A percentile compares a stretch with the other conserved stretches of the same genome.
These are phyloP conservation scores for Sorex araneus DNA, from an alignment of 2,113 vertebrate genomes.

Conservation along the genomic window DNA sequence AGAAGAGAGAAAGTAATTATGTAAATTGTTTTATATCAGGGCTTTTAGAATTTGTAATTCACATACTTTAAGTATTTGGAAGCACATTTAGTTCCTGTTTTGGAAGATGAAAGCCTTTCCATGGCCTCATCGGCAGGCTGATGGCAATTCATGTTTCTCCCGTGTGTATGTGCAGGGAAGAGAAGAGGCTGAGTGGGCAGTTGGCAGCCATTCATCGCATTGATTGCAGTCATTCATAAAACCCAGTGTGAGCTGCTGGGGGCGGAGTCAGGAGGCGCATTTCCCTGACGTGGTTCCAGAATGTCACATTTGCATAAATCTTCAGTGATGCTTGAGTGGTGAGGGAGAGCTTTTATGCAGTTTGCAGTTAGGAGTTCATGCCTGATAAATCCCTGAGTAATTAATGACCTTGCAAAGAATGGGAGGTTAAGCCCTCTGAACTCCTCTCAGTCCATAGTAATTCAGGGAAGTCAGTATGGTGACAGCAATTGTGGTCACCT, in stretches of 20 bases:
- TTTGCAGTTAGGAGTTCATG: slow-evolving; percentile 74
- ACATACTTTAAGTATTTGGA: slow-evolving; percentile 84
- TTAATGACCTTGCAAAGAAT: slow-evolving; percentile 68
- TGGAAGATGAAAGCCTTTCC: slow-evolving; percentile 82
- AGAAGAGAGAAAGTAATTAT: slow-evolving; percentile 85
- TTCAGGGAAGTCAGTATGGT: slow-evolving; percentile 48
- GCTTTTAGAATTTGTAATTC: slow-evolving; percentile 87
- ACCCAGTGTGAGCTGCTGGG: slow-evolving; percentile 78
- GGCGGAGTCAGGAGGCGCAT: slow-evolving; percentile 85
- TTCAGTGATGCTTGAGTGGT: slow-evolving; percentile 78
- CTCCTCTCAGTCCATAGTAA: neutral
- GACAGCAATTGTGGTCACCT: neutral
- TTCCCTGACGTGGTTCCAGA: slow-evolving; percentile 81
- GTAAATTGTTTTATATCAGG: slow-evolving; percentile 83
- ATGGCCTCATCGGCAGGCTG: slow-evolving; percentile 86
- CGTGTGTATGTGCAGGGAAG: slow-evolving; percentile 82
- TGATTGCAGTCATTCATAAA: slow-evolving; percentile 92
- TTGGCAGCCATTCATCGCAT: slow-evolving; percentile 89
- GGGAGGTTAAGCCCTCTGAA: slow-evolving; percentile 62
- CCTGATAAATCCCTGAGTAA: slow-evolving; percentile 81
- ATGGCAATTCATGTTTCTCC: slow-evolving; percentile 83
- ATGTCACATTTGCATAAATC: slow-evolving; percentile 86
- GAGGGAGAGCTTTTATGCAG: slow-evolving; percentile 73
- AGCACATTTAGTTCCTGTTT: slow-evolving; percentile 87
- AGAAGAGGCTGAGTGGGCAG: slow-evolving; percentile 90